Percentiles rank a stretch among this genome's conserved stretches.
Conservation (phyloP, 2,113 vertebrate genomes). For the Podocnemis expansa region DNA sequence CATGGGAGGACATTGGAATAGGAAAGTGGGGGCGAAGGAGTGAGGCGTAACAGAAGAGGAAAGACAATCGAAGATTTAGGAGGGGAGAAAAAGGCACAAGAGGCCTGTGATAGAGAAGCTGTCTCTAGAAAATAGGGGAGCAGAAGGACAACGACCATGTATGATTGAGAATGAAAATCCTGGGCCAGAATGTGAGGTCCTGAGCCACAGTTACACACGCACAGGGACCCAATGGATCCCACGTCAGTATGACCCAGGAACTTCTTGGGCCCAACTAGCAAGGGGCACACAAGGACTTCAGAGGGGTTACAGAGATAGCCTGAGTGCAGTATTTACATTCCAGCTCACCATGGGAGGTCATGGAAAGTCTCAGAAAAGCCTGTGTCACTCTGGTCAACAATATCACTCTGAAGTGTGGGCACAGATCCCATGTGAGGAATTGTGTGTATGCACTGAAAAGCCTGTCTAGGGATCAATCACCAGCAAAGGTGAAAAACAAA, state of each 20-base stretch:
- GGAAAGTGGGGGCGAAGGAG: not conserved
- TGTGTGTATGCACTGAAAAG: not conserved
- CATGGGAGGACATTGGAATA: not conserved
- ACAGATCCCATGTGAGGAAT: not conserved
- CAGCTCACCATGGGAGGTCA: not conserved
- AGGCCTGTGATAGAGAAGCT: not conserved
- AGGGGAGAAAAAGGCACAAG: not conserved
- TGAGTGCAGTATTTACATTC: not conserved
- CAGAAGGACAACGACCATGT: not conserved
- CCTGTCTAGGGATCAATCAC: not conserved
- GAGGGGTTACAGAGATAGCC: not conserved
- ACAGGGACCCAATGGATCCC: not conserved
- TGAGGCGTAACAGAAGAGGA: not conserved
- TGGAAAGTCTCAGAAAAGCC: not conserved
- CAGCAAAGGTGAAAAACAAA: not conserved
- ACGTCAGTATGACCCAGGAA: not conserved
- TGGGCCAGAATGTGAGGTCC: not conserved
- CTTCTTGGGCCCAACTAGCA: not conserved
- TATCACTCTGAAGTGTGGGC: not conserved
- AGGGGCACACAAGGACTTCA: not conserved
- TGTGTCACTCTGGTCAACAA: not conserved
- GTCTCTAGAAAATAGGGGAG: not conserved
- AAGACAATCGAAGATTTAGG: not conserved
- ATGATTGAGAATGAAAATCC: not conserved
- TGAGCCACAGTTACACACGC: not conserved